Base-by-base conservation (phyloP, 2,888 invertebrate genomes). In the Lithophane semibrunnea region DNA sequence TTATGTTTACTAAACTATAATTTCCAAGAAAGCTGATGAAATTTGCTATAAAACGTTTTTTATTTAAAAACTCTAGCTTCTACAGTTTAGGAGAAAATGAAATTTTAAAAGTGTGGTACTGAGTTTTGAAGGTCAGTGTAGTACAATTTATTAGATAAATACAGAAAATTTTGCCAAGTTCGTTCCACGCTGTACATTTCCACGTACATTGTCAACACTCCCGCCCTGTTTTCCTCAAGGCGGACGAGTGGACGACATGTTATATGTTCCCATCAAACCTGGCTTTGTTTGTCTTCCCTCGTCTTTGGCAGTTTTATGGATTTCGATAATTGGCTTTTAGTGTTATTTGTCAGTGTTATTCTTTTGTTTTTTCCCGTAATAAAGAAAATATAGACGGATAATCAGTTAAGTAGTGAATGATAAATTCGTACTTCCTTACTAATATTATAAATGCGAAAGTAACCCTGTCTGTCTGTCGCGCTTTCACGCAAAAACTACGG, bases 291-390 rank as follows among this genome's bases (percentile, higher is more conserved):
- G 29, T 72, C 24, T 63, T 63, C 7, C 12, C 16, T 37, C 13
- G 44, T 64, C n/a, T 69, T 80, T 66, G 85, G 49, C 80, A 80
- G 60, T 61, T 84, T 72, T 63, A 80, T 82, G 52, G 72, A 69
- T 84, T 72, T 69, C 72, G 56, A 73, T 82, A 68, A 80, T 80
- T 84, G 72, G 49, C 29, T 73, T 79, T 73, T 56, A 64, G 49
- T 84, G 29, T 79, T 67, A 54, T 67, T 78, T 64, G 37, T 63
- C 52, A 44, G 42, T 54, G 24, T 68, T 58, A 13, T 63, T 63
- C 10, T 73, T 80, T 37, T 66, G 13, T 21, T 37, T 66, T 66
- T 10, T 65, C 21, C 4, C 10, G 10, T 37, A 12, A 37, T 10
- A 63, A 47, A 21, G 5, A 67, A 42, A 24, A 64, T 29, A 29